Base-by-base conservation (phyloP, 2,797 vertebrate genomes). In the Mus caroli region DNA sequence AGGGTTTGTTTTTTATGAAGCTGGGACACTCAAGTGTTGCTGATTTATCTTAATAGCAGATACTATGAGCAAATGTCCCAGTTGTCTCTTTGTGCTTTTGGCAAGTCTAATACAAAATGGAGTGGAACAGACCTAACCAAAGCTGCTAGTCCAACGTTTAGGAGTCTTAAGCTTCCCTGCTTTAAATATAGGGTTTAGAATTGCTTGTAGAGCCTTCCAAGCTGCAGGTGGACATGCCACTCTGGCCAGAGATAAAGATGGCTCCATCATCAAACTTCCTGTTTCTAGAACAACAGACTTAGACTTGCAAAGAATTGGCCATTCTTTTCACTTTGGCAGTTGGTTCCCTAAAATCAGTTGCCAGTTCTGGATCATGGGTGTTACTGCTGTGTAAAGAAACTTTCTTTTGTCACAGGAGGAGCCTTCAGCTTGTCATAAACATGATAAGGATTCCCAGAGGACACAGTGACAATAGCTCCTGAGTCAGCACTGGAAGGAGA, bases 151-250 rank as follows among this genome's bases (percentile, higher is more conserved):
- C 91, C 93, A 77, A 90, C 97, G 92, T 97, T 98, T 97, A 93
- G 97, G 95, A 98, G 94, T 91, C 92, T 98, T 98, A 97, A 97
- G 97, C 96, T 97, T 97, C 94, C 93, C 93, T 94, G 92, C 34
- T 37, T 71, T 71, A 71, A 37, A 71, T 71, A 97, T 96, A 96
- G 97, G 96, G 31, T 96, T 97, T 94, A 86, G 97, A 98, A 97
- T 97, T 95, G 79, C 93, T 98, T 98, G 91, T 97, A 98, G 87
- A 77, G 62, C 96, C 97, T 97, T 98, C 95, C 97, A 95, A 95
- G 88, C 89, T 97, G 96, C 98, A 99, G 98, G 98, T 98, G 98
- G 97, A 98, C 94, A 87, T 85, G 97, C 86, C 91, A n/a, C 92
- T 96, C 97, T 97, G 97, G 92, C 97, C 93, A 97, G 96, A 98